A percentile compares a stretch with the other conserved stretches of the same genome.
Evolutionary conservation across 2,797 vertebrate species (phyloP).

Genomic region (Megalops cyprinoides): DNA sequence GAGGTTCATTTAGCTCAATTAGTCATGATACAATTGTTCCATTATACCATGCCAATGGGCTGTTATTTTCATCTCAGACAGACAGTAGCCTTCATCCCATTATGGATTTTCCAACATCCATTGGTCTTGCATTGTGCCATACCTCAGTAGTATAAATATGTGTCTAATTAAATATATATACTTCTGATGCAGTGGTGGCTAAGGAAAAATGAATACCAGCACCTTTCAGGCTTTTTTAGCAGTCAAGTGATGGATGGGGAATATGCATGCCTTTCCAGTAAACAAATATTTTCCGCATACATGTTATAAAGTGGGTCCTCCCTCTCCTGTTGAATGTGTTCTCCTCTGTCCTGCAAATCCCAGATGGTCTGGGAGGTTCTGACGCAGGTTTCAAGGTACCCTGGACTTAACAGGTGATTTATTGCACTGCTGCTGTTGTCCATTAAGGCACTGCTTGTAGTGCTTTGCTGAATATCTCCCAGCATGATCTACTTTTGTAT

Average conservation of each 20-base stretch:
- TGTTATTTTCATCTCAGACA: constrained; percentile 41
- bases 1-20: constrained; percentile 70
- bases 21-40: constrained; percentile 65
- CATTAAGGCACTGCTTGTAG: constrained; percentile 57
- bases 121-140: neutral
- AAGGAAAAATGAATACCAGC: no score
- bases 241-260: constrained; percentile 49
- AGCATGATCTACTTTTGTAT: neutral
- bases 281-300: constrained; percentile 23
- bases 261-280: constrained; percentile 21
- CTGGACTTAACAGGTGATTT: constrained; percentile 64
- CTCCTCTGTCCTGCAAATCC: neutral
- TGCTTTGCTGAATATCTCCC: constrained; percentile 46
- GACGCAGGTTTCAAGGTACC: neutral
- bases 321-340: neutral
- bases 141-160: neutral
- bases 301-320: constrained; percentile 39
- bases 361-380: neutral
- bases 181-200: no score
- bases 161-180: no score
- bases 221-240: neutral
- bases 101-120: neutral
- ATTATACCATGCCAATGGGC: constrained; percentile 65
- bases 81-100: neutral
- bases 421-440: constrained; percentile 41